A percentile compares a stretch with the other conserved stretches of the same genome.
These are phyloP conservation scores for Ammodramus savannarum DNA, from an alignment of 2,113 vertebrate genomes.

Conservation along the genomic window DNA sequence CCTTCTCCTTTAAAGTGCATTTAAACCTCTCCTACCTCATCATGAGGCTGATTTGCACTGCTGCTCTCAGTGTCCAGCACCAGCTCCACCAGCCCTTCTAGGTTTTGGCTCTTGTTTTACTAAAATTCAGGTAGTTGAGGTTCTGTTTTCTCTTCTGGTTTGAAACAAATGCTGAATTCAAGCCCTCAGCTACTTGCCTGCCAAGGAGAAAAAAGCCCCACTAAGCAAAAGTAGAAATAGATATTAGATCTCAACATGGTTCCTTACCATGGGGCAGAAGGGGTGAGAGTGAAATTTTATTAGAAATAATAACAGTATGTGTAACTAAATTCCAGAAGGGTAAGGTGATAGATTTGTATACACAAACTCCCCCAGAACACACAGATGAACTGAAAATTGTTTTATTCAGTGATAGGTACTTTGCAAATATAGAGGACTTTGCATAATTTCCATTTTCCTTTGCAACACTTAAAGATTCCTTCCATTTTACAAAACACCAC, in stretches of 20 bases:
- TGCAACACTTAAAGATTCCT: neutral
- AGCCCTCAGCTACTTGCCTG: neutral
- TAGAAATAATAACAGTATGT: neutral
- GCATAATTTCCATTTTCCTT: slow-evolving; percentile 28
- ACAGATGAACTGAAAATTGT: neutral
- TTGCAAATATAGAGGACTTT: neutral
- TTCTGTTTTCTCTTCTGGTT: neutral
- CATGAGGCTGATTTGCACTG: neutral
- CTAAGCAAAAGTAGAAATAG: neutral
- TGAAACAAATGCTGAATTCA: neutral
- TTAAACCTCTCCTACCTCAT: neutral
- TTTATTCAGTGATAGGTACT: slow-evolving; percentile 30
- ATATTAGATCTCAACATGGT: neutral
- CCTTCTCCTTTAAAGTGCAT: neutral
- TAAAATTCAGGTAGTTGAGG: neutral
- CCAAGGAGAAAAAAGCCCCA: neutral
- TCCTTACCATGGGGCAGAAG: neutral
- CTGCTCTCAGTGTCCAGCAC: neutral
- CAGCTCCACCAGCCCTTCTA: neutral
- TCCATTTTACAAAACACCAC: neutral
- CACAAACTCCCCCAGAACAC: neutral
- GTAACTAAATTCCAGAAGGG: neutral
- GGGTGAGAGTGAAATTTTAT: neutral
- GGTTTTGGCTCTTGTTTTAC: neutral
- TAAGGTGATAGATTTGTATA: neutral